Evolutionary conservation across 1,140 invertebrate genomes (phyloP), one percentile per base, ranked within the genome.

Genomic region (Paralvinella palmiformis): DNA sequence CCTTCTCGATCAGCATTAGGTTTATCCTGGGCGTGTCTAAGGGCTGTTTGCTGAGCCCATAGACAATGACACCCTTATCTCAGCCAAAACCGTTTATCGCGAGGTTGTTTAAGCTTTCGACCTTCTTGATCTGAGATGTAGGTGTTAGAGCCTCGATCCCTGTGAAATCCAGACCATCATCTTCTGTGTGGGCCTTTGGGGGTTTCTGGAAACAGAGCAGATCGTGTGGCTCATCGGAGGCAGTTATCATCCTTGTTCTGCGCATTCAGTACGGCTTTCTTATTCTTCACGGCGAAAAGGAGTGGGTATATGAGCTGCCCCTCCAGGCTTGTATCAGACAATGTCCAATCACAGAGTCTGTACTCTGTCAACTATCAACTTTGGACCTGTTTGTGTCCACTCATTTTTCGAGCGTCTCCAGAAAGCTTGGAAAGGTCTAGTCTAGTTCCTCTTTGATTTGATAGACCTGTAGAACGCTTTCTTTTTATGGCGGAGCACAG

Each of bases 261-360:
- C 10, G 61, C 63, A 44, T 65, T 68, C 1, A 68, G 35, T 29
- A 61, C 36, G 15, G 37, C 66, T 24, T 68, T 60, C 57, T 65
- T 65, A 2, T 17, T 62, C 41, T 27, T 32, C 24, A 61, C n/a
- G n/a, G n/a, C n/a, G n/a, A n/a, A n/a, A n/a, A 15, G 57, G 59
- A n/a, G 27, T 31, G 31, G 61, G 52, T 45, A 65, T 56, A 33
- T 53, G 59, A 27, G 52, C 48, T n/a, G 33, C 45, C 36, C 63
- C 17, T 22, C 60, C 15, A 32, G 63, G 58, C 29, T 44, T 58
- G 24, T 68, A 68, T 22, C 58, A 17, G 36, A 58, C 66, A 44
- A 59, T 59, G 58, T 59, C 53, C 56, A 67, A 24, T 27, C 31
- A 32, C n/a, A 59, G 37, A 5, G 29, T 4, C n/a, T n/a, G n/a